Evolutionary conservation across 1,140 invertebrate species (phyloP), one percentile per base, ranked within the genome.

Genomic region (Procambarus clarkii): DNA sequence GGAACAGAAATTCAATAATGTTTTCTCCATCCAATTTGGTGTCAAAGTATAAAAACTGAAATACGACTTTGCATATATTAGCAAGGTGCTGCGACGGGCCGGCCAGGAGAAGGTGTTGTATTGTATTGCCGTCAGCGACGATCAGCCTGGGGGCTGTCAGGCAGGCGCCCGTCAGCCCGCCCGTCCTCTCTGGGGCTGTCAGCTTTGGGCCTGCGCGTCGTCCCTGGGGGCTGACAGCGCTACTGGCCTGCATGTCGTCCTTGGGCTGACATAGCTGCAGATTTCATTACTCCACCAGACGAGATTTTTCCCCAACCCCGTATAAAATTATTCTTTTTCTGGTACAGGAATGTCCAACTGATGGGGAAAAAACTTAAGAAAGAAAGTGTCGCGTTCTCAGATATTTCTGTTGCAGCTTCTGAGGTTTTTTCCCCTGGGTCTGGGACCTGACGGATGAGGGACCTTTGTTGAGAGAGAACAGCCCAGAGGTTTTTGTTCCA

Each of bases 31-130:
- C 71, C 76, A 86, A 86, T 86, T 86, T 86, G 76, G 85, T 86
- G 85, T 86, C 85, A 86, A 86, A 86, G 85, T 86, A 78, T 86
- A 86, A 86, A 86, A 86, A 86, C 74, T 86, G 71, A 86, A 86
- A 78, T 78, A 44, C 74, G 74, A 86, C 85, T 86, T 86, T 86
- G 85, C 85, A 86, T 86, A 78, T 50, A 86, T 86, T 86, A 86
- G 76, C 46, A 45, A 64, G 81, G 81, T 83, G 81, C n/a, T 21
- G 1, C 3, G 69, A 69, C 45, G 69, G 64, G 64, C 18, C 11
- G 79, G 13, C 13, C 21, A 82, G 79, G n/a, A 8, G 77, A 34
- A 81, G 86, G 86, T 18, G 86, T n/a, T 9, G 50, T 54, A 81
- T 64, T 71, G 86, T 69, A 34, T 44, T 34, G 50, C 81, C 34